Conservation (phyloP, 2,113 vertebrate species). For the Cyanoramphus novaezelandiae region DNA sequence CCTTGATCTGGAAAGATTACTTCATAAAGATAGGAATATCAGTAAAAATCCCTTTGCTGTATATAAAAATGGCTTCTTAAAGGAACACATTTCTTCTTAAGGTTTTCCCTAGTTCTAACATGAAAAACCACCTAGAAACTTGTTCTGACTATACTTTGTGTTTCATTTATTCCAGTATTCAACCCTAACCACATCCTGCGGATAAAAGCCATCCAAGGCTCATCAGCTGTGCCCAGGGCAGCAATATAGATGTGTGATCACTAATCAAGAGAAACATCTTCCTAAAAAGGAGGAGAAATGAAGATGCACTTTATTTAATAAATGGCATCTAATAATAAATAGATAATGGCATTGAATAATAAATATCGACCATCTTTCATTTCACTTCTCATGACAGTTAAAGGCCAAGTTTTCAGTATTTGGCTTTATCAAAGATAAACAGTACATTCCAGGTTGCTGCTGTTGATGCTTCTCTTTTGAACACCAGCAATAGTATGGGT, state of each 20-base stretch:
- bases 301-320: not conserved
- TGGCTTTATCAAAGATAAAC: not conserved
- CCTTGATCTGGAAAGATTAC: not conserved
- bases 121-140: not conserved
- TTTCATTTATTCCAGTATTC: not conserved
- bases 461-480: not conserved
- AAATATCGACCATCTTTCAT: not conserved
- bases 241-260: not conserved
- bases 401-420: not conserved
- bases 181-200: not conserved
- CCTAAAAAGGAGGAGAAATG: not conserved
- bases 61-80: not conserved
- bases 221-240: not conserved
- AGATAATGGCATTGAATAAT: not conserved
- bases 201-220: not conserved
- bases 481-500: not conserved
- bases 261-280: not conserved
- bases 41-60: not conserved
- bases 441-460: not conserved
- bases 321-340: not conserved
- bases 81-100: not conserved
- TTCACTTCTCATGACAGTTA: not conserved
- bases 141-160: not conserved
- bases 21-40: not conserved
- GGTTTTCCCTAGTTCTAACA: not conserved